A percentile compares a stretch with the other conserved stretches of the same genome.
Evolutionary conservation across 2,797 vertebrate genomes (phyloP).

Genomic region (Echiichthys vipera): DNA sequence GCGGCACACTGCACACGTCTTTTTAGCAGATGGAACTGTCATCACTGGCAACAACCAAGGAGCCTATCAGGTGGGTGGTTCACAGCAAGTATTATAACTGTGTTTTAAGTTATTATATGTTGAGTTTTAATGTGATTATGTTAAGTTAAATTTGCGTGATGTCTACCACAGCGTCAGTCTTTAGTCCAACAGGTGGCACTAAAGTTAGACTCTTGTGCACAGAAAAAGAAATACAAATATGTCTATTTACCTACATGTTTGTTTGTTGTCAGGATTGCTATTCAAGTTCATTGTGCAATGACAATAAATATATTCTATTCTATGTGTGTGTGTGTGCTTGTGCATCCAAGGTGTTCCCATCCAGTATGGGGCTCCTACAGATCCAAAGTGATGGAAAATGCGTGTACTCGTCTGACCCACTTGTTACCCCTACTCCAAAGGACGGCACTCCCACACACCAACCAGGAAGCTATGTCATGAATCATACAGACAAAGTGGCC

Average conservation of each 20-base stretch:
- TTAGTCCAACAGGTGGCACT: not conserved
- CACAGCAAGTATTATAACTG: not conserved
- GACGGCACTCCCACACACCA: slow-evolving; percentile 51
- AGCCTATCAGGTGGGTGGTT: slow-evolving; percentile 87
- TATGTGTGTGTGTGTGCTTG: not conserved
- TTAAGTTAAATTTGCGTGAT: not conserved
- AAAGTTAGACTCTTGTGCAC: not conserved
- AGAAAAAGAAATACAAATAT: no score
- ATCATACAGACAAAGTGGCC: slow-evolving; percentile 81
- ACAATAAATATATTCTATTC: no score
- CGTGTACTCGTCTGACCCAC: slow-evolving; percentile 80
- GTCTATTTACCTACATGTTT: no score
- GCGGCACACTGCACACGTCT: slow-evolving; percentile 78
- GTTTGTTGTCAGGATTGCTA: no score
- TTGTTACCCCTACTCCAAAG: slow-evolving; percentile 19
- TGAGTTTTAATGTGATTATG: not conserved
- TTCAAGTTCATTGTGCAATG: no score
- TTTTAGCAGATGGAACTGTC: slow-evolving; percentile 90
- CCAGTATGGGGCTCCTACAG: slow-evolving; percentile 83
- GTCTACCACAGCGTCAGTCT: not conserved
- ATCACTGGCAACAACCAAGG: slow-evolving; percentile 86
- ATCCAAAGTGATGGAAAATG: slow-evolving; percentile 86
- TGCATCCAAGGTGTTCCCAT: slow-evolving; percentile 85
- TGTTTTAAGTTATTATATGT: not conserved
- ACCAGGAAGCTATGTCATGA: slow-evolving; percentile 88